phyloP scores from a whole-genome alignment of 2,113 vertebrate species.

The Gavialis gangeticus region DNA sequence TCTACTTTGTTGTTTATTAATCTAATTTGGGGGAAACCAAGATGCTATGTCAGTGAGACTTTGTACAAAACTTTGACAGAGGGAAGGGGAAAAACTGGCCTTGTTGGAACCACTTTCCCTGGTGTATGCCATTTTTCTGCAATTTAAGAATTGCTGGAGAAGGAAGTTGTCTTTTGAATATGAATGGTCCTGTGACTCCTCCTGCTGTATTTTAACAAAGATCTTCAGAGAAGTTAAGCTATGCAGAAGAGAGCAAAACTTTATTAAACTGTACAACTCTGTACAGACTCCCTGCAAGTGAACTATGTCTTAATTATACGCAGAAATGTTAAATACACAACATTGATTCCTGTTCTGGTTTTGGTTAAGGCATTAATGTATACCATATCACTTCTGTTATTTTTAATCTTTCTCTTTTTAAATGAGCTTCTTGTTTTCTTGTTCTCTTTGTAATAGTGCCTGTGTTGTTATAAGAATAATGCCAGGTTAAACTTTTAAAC shows the following conservation, averaged over 20 bases:
- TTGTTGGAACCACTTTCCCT: not conserved
- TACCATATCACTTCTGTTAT: not conserved
- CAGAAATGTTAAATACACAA: conserved; percentile 15
- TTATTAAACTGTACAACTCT: not conserved
- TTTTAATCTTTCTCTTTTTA: conserved; percentile 26
- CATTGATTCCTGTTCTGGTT: conserved; percentile 7
- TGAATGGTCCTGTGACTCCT: not conserved
- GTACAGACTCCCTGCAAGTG: not conserved
- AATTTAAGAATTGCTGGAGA: not conserved
- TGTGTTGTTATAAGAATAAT: not conserved
- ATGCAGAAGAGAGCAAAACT: not conserved
- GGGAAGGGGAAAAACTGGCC: not conserved
- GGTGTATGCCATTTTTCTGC: not conserved
- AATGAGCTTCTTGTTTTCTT: conserved; percentile 2
- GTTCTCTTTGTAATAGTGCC: not conserved
- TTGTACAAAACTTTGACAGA: not conserved
- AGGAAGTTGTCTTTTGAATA: too few species aligned
- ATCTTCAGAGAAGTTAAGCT: not conserved
- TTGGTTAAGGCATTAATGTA: conserved; percentile 18
- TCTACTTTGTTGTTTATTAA: not conserved
- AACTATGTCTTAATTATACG: not conserved
- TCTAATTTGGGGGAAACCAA: not conserved
- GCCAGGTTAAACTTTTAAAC: conserved; percentile 22
- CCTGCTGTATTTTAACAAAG: not conserved
- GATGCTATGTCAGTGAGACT: not conserved